A percentile compares a stretch with the other conserved stretches of the same genome.
phyloP scores from a whole-genome alignment of 2,113 vertebrate species.

The Prolemur simus region DNA sequence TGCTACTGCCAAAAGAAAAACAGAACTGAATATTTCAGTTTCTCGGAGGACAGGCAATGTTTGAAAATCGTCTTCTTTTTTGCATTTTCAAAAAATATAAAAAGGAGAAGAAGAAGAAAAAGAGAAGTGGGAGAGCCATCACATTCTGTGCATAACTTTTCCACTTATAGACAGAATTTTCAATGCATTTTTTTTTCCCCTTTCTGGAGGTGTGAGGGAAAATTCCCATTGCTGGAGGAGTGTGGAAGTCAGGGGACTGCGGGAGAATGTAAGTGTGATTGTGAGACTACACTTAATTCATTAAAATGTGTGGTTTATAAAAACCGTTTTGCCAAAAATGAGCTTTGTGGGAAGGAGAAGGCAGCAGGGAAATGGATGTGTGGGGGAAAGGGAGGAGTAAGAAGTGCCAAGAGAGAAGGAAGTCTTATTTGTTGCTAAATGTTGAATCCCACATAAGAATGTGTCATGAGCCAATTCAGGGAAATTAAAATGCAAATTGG shows the following conservation, averaged over 20 bases:
- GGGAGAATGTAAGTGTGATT: conserved; percentile 51
- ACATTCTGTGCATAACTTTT: conserved; percentile 60
- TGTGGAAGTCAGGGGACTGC: conserved; percentile 45
- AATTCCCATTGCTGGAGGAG: conserved; percentile 48
- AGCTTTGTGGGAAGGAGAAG: conserved; percentile 65
- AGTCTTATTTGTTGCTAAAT: conserved; percentile 61
- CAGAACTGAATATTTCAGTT: conserved; percentile 30
- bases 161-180: conserved; percentile 67
- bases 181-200: neutral
- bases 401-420: neutral
- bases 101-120: neutral
- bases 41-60: conserved; percentile 48
- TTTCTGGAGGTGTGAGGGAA: conserved; percentile 69
- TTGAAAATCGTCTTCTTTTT: conserved; percentile 55
- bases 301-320: conserved; percentile 54
- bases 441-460: conserved; percentile 66
- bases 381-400: neutral
- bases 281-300: conserved; percentile 69
- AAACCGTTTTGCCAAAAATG: conserved; percentile 49
- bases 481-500: conserved; percentile 55
- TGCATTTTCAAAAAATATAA: conserved; percentile 39
- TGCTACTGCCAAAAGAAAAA: conserved; percentile 51
- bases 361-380: conserved; percentile 27
- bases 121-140: conserved; percentile 45
- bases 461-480: conserved; percentile 54